Evolutionary conservation across 2,113 vertebrate genomes (phyloP), one percentile per base, ranked within the genome.

Genomic region (Rhinichthys klamathensis): DNA sequence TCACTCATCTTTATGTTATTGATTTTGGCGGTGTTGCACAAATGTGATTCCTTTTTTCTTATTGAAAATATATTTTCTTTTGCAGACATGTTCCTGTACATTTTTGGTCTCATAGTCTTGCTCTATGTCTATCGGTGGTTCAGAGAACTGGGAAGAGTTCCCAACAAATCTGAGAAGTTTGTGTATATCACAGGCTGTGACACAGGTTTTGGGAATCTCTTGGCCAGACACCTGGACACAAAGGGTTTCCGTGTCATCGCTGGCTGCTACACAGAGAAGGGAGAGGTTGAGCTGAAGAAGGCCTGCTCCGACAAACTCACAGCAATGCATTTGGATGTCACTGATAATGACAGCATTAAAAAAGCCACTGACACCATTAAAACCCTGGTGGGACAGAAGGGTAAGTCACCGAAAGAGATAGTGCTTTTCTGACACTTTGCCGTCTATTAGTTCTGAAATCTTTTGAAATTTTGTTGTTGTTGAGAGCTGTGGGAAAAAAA

Each of bases 251-350:
- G 67, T 27, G 92, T 96, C 85, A 92, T 95, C 44, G 95, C 93
- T 25, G 92, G 91, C 7, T 94, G 95, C 85, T 93, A 93, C 83
- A 94, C 94, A 2, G 94, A 95, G 84, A 94, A 93, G 30, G 92
- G 90, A 41, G 88, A 94, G 46, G 90, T 91, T 13, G 93, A 94
- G 81, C 88, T 95, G 84, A 93, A 91, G 86, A 94, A 94, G 89
- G 2, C 1, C 21, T 74, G 87, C 54, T 93, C 93, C 0, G 74
- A 89, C 67, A 90, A 88, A 44, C 93, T 98, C 18, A 93, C 92
- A 38, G 95, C 96, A 6, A 12, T 91, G 25, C 90, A 94, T 15
- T 85, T 97, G 87, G 96, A 98, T 10, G 96, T 97, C 87, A 91
- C 92, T 56, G 92, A 94, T 80, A 90, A 92, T 0, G 90, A 93